Conservation (phyloP, 2,888 invertebrate species). For the Scaptomyza polygonia region DNA sequence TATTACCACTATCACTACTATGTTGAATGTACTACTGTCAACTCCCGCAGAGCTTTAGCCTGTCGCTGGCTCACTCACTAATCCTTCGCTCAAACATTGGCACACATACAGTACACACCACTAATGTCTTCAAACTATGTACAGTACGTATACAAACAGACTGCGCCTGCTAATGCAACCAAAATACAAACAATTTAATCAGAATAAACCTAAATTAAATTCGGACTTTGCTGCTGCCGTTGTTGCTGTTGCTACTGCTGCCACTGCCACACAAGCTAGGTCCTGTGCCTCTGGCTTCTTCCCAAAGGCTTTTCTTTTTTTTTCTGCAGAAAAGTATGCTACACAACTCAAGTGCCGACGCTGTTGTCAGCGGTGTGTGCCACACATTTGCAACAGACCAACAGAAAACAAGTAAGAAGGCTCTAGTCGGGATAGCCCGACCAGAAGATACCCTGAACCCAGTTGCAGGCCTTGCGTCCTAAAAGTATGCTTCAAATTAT, state of each 20-base stretch:
- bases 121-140: conserved; percentile 17
- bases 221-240: conserved; percentile 50
- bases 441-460: too few relatives aligned
- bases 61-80: conserved; percentile 58
- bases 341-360: conserved; percentile 68
- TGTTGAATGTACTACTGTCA: conserved; percentile 22
- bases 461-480: too few relatives aligned
- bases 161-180: conserved; percentile 70
- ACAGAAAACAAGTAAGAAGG: too few relatives aligned
- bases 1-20: background rate
- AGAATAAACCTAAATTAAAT: conserved; percentile 78
- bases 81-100: conserved; percentile 58
- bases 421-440: too few relatives aligned
- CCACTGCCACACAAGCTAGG: conserved; percentile 7
- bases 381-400: conserved; percentile 55
- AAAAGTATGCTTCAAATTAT: too few relatives aligned
- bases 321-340: conserved; percentile 74
- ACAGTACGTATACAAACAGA: conserved; percentile 35
- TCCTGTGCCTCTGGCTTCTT: conserved; percentile 44
- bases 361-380: conserved; percentile 51
- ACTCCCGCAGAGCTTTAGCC: conserved; percentile 13
- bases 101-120: conserved; percentile 24
- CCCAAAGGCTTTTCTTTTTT: conserved; percentile 69
- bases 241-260: conserved; percentile 10
- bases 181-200: conserved; percentile 79